phyloP scores from a whole-genome alignment of 2,797 vertebrate genomes.

The Rhincodon typus region DNA sequence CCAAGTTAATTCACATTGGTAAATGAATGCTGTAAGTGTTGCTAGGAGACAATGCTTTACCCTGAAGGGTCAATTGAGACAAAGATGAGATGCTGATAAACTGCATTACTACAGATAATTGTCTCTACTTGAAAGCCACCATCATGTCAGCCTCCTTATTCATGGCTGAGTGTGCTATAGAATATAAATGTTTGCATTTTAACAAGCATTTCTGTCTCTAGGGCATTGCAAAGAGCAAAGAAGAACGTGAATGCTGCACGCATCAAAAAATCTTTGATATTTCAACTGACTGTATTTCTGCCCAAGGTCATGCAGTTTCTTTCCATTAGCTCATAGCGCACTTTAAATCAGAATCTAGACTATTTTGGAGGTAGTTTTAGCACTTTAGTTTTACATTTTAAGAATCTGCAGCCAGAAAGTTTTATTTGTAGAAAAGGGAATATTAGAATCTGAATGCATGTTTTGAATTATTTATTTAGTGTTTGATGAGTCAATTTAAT shows the following conservation, averaged over 20 bases:
- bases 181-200: slow-evolving; percentile 35
- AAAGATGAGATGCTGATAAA: slow-evolving; percentile 9
- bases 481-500: neutral
- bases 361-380: neutral
- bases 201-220: neutral
- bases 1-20: neutral
- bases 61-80: neutral
- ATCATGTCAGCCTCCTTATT: slow-evolving; percentile 16
- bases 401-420: neutral
- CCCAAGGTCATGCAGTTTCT: neutral
- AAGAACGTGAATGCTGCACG: neutral
- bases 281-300: neutral
- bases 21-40: neutral
- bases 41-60: neutral
- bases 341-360: neutral
- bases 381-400: neutral
- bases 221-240: slow-evolving; percentile 16
- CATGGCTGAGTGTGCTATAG: slow-evolving; percentile 9
- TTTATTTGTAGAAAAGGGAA: neutral
- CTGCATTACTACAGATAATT: neutral
- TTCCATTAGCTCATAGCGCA: neutral
- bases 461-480: neutral
- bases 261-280: slow-evolving; percentile 24
- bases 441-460: neutral
- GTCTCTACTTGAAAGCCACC: neutral